Conservation (phyloP, 1,140 invertebrate species). For the Microplitis mediator region DNA sequence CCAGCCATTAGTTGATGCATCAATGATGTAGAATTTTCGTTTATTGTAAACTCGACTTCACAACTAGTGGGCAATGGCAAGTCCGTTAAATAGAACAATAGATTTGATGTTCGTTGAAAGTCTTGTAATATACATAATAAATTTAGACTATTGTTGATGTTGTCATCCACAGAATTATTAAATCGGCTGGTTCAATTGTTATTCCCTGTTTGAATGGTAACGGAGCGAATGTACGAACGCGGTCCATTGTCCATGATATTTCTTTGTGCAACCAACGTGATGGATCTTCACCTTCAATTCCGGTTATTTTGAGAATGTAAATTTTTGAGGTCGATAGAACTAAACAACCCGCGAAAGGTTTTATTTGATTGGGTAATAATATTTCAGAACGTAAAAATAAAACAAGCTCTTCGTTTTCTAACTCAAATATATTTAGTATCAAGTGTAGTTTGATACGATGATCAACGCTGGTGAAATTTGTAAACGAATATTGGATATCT, state of each 20-base stretch:
- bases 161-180: slow-evolving; percentile 39
- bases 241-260: slow-evolving; percentile 55
- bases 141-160: slow-evolving; percentile 22
- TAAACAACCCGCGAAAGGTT: slow-evolving; percentile 60
- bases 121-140: slow-evolving; percentile 58
- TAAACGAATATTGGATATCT: slow-evolving; percentile 64
- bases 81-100: slow-evolving; percentile 56
- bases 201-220: slow-evolving; percentile 60
- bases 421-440: slow-evolving; percentile 64
- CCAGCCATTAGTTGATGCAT: slow-evolving; percentile 42
- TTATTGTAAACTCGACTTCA: slow-evolving; percentile 55
- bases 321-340: slow-evolving; percentile 64
- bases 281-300: slow-evolving; percentile 58
- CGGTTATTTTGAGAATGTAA: slow-evolving; percentile 63
- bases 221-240: slow-evolving; percentile 52
- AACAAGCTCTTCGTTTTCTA: slow-evolving; percentile 64
- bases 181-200: slow-evolving; percentile 49
- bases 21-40: slow-evolving; percentile 45
- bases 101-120: slow-evolving; percentile 57
- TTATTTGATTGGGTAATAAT: slow-evolving; percentile 48
- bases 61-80: slow-evolving; percentile 55
- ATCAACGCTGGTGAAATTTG: slow-evolving; percentile 64
- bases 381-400: slow-evolving; percentile 61
- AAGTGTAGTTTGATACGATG: slow-evolving; percentile 67
- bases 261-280: slow-evolving; percentile 57